These are phyloP conservation scores for Bungarus multicinctus DNA, from an alignment of 2,113 vertebrate genomes.

Conservation along the genomic window DNA sequence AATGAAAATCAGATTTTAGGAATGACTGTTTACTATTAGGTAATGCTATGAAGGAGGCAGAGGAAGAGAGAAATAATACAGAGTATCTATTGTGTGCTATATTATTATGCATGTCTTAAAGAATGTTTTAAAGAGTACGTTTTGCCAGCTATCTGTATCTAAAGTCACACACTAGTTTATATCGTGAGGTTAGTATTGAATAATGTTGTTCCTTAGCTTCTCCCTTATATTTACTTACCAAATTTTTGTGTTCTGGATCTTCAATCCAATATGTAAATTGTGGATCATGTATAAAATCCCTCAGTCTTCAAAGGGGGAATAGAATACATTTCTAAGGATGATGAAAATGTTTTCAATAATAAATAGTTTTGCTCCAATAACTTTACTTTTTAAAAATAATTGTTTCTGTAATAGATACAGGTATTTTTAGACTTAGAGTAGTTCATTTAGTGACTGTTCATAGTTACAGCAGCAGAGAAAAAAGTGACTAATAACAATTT, in stretches of 20 bases:
- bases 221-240: background rate
- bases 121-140: background rate
- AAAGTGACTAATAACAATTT: background rate
- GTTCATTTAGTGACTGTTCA: background rate
- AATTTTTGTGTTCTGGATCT: background rate
- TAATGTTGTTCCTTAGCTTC: background rate
- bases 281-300: background rate
- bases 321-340: background rate
- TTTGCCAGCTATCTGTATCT: background rate
- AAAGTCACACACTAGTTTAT: background rate
- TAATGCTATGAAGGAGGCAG: background rate
- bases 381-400: background rate
- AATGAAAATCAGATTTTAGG: background rate
- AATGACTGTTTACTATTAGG: background rate
- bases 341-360: background rate
- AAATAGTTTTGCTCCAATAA: background rate
- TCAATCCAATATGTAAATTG: background rate
- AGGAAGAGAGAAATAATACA: background rate
- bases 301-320: background rate
- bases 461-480: background rate
- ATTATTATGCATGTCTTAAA: background rate
- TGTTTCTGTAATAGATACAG: background rate
- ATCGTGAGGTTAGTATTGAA: background rate
- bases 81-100: background rate
- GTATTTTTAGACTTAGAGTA: background rate